A percentile compares a stretch with the other conserved stretches of the same genome.
phyloP scores from a whole-genome alignment of 2,888 invertebrate species.

The Pteria penguin region DNA sequence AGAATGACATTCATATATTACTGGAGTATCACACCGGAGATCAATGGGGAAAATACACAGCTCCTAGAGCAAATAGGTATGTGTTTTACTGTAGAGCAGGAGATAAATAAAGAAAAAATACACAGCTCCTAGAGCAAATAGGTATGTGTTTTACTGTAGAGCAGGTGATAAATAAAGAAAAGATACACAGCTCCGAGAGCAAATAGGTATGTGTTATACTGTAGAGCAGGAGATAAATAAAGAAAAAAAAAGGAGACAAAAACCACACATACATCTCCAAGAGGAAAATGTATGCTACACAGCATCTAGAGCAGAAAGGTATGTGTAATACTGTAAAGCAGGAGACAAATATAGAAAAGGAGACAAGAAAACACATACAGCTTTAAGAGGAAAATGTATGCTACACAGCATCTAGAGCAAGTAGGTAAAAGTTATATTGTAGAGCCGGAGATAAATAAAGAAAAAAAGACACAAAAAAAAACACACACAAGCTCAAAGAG shows the following conservation, averaged over 20 bases:
- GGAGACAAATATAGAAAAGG: not conserved
- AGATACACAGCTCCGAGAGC: slow-evolving; percentile 86
- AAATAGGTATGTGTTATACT: slow-evolving; percentile 84
- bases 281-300: no score
- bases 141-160: slow-evolving; percentile 81
- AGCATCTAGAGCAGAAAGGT: slow-evolving; percentile 88
- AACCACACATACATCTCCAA: no score
- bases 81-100: not conserved
- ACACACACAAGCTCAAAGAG: no score
- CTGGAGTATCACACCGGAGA: slow-evolving; percentile 90
- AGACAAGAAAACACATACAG: no score
- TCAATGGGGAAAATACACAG: slow-evolving; percentile 87
- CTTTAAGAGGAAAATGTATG: no score
- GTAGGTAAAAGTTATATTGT: no score
- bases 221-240: not conserved
- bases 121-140: slow-evolving; percentile 88
- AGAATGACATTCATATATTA: slow-evolving; percentile 90
- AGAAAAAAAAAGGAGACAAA: no score
- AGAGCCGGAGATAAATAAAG: no score
- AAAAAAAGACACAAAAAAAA: no score
- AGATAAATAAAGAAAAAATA: slow-evolving; percentile 83
- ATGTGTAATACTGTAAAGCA: slow-evolving; percentile 44
- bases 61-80: slow-evolving; percentile 88
- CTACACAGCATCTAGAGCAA: no score
- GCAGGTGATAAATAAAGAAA: slow-evolving; percentile 82